Evolutionary conservation across 2,888 invertebrate species (phyloP).

Genomic region (Calliopum simillimum): DNA sequence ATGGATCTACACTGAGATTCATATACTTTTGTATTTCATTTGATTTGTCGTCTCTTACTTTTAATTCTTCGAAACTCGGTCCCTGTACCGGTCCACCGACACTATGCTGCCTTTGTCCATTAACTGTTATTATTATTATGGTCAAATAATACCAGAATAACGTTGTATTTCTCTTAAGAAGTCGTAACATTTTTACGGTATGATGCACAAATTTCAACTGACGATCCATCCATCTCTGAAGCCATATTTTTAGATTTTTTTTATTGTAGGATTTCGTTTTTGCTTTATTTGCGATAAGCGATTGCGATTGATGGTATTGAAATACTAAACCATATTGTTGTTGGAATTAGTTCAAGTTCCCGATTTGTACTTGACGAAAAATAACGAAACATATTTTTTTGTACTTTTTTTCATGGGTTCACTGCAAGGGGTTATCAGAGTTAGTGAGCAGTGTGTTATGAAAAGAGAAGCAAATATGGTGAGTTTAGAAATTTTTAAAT

Average conservation of each 20-base stretch:
- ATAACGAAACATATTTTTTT: not conserved
- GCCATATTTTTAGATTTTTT: not conserved
- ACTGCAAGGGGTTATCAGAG: constrained; percentile 36
- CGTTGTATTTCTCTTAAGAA: not conserved
- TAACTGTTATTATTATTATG: not conserved
- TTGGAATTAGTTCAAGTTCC: constrained; percentile 35
- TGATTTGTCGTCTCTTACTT: constrained; percentile 37
- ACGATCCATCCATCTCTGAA: not conserved
- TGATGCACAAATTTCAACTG: constrained; percentile 35
- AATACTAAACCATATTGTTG: not conserved
- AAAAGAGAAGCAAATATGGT: not conserved
- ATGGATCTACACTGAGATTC: constrained; percentile 57
- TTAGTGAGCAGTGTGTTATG: not conserved
- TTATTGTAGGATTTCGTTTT: not conserved
- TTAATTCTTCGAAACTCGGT: constrained; percentile 15
- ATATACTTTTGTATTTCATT: constrained; percentile 51
- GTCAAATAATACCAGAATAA: not conserved
- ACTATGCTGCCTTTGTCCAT: too few relatives aligned
- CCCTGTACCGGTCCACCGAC: not conserved
- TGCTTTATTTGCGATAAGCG: constrained; percentile 32
- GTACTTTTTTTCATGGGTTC: not conserved
- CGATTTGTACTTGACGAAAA: constrained; percentile 22
- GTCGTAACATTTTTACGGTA: constrained; percentile 38
- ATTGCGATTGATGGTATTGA: constrained; percentile 27
- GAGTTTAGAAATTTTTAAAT: too few relatives aligned